These are phyloP conservation scores for Eupithecia exiguata DNA, from an alignment of 2,888 invertebrate genomes.

Conservation along the genomic window DNA sequence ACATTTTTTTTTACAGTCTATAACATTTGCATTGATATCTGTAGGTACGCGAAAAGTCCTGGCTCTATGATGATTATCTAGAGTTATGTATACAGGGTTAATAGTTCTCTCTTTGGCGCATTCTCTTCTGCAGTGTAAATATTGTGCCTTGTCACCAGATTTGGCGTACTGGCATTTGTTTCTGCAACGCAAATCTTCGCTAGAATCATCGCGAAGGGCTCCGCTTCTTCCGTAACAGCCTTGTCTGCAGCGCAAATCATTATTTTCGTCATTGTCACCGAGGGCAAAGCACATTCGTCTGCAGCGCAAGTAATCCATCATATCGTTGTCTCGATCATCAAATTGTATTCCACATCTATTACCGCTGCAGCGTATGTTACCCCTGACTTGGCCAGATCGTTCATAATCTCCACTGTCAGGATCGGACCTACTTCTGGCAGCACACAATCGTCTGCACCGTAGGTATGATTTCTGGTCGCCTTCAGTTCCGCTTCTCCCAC, in stretches of 20 bases:
- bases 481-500: conserved; percentile 2
- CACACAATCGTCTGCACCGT: neutral
- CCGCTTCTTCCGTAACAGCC: conserved; percentile 7
- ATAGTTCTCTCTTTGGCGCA: neutral
- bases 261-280: neutral
- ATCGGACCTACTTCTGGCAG: neutral
- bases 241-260: conserved; percentile 17
- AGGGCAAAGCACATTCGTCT: conserved; percentile 9
- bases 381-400: neutral
- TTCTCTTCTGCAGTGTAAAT: conserved; percentile 5
- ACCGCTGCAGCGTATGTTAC: conserved; percentile 3
- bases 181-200: conserved; percentile 12
- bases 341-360: neutral
- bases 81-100: neutral
- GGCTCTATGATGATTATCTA: conserved; percentile 1
- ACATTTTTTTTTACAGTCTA: conserved; percentile 4
- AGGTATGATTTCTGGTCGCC: conserved; percentile 1
- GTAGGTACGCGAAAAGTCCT: neutral
- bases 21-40: neutral
- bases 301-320: conserved; percentile 27
- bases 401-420: neutral
- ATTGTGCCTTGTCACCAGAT: neutral
- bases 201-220: neutral
- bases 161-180: neutral
- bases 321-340: conserved; percentile 18